phyloP scores from a whole-genome alignment of 2,888 invertebrate species.

The Agrotis exclamationis region DNA sequence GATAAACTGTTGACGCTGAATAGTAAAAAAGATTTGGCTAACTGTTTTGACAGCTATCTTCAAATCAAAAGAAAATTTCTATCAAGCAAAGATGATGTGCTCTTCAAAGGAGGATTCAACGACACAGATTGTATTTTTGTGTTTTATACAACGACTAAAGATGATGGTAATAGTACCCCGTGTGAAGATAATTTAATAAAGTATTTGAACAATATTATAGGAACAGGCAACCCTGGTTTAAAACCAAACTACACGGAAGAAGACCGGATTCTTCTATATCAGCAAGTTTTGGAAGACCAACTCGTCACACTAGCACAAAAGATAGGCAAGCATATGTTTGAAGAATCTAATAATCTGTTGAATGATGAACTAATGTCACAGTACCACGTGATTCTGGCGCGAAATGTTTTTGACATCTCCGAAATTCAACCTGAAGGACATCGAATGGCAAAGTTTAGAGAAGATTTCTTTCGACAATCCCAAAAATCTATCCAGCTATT shows the following conservation, averaged over 20 bases:
- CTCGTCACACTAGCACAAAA: neutral
- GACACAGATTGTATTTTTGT: conserved; percentile 7
- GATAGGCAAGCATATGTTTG: neutral
- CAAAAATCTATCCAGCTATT: neutral
- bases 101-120: neutral
- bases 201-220: neutral
- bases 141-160: conserved; percentile 11
- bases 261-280: neutral
- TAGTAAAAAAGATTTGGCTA: conserved; percentile 3
- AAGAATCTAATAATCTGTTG: neutral
- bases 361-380: neutral
- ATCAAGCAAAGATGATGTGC: neutral
- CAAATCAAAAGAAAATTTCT: neutral
- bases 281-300: conserved; percentile 5
- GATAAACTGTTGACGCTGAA: neutral
- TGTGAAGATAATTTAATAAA: neutral
- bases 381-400: neutral
- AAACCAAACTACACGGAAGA: neutral
- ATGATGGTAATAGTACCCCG: neutral
- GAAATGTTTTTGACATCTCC: neutral
- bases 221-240: neutral
- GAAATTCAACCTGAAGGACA: neutral
- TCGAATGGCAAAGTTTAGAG: neutral
- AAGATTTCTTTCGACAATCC: conserved; percentile 4
- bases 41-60: conserved; percentile 11